Evolutionary conservation across 2,797 vertebrate species (phyloP), one percentile per base, ranked within the genome.

Genomic region (Craterocephalus amniculus): DNA sequence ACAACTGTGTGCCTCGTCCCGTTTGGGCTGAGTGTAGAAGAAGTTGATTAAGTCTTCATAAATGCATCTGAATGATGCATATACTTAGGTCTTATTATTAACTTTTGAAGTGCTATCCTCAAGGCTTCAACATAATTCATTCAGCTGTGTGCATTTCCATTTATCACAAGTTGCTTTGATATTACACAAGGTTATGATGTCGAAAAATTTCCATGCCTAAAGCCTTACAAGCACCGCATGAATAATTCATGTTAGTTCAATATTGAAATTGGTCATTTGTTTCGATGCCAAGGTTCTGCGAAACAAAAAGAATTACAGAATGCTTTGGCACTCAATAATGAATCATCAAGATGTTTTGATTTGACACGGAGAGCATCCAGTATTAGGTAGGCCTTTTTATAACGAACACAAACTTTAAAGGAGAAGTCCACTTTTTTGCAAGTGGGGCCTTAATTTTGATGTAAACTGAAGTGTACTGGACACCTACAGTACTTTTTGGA

Each of bases 181-280:
- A 73, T 76, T 76, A 83, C 78, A 83, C 79, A 87, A 87, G 81
- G 86, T 86, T 87, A 78, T 72, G 68, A 65, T 29, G 22, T 81
- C 71, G 78, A 58, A 87, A 67, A 57, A 84, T 76, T 56, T 78
- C 66, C 58, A 63, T 72, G 80, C 82, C 74, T 76, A 61, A 82
- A 88, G 84, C 82, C 66, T 34, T 40, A 78, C 82, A 72, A 75
- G 81, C 65, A 18, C 43, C 0, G 49, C 55, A 80, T 90, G 80
- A 87, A 91, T 91, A 84, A 91, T 92, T 89, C 73, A 91, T 82
- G 16, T 12, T 57, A 48, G 68, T 81, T 90, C 81, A 86, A 90
- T 88, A 85, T 83, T 81, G 78, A 83, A 91, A 92, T 83, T 89
- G 88, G 86, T 85, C 82, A 85, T 89, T 92, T 90, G 84, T 90